Conservation (phyloP, 2,113 vertebrate genomes). For the Seriola dumerili region DNA sequence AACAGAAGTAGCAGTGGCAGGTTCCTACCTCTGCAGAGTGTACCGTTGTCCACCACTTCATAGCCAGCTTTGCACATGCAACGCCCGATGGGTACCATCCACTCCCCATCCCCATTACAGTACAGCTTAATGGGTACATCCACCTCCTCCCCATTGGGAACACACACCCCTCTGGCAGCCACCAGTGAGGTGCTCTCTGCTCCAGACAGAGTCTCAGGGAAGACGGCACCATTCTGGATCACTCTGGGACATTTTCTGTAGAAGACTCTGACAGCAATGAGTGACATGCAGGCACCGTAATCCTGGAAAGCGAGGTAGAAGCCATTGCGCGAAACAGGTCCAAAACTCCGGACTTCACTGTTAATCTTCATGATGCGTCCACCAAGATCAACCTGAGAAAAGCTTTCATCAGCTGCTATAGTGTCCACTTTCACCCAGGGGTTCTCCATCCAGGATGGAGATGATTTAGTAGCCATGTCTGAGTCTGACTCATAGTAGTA, state of each 20-base stretch:
- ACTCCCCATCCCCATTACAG: slow-evolving; percentile 96
- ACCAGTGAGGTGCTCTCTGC: slow-evolving; percentile 96
- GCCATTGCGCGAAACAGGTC: slow-evolving; percentile 92
- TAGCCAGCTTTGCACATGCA: slow-evolving; percentile 95
- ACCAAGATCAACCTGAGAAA: slow-evolving; percentile 95
- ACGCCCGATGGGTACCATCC: slow-evolving; percentile 96
- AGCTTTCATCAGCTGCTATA: slow-evolving; percentile 95
- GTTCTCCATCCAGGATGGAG: slow-evolving; percentile 97
- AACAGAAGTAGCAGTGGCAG: neutral
- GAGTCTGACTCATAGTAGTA: slow-evolving; percentile 94
- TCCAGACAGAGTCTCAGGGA: slow-evolving; percentile 96
- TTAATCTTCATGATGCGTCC: slow-evolving; percentile 98
- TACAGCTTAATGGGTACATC: slow-evolving; percentile 97
- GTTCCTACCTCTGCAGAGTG: slow-evolving; percentile 90
- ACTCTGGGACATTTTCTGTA: slow-evolving; percentile 93
- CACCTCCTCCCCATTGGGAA: slow-evolving; percentile 94
- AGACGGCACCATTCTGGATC: slow-evolving; percentile 92
- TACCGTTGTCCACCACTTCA: slow-evolving; percentile 91
- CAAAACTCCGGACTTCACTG: slow-evolving; percentile 95
- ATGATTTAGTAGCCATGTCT: slow-evolving; percentile 89
- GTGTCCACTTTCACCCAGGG: slow-evolving; percentile 98
- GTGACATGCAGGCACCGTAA: slow-evolving; percentile 97
- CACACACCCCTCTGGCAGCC: slow-evolving; percentile 91
- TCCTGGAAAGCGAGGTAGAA: slow-evolving; percentile 99
- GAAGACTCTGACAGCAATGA: slow-evolving; percentile 94